Evolutionary conservation across 2,113 vertebrate genomes (phyloP).

Genomic region (Cricetomys ansorgei): DNA sequence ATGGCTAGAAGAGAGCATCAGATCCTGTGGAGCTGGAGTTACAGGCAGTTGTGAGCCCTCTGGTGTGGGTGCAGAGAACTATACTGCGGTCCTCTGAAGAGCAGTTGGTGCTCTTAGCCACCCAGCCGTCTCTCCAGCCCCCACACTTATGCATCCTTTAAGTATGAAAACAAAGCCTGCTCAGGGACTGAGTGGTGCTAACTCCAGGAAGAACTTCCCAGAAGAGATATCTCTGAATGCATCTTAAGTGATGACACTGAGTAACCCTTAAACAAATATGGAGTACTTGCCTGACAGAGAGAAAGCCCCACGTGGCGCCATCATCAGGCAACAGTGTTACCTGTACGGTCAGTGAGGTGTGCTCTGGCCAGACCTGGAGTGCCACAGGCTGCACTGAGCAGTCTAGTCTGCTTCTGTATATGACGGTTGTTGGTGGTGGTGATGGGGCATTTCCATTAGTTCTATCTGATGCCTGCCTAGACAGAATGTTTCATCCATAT

Average conservation of each 20-base stretch:
- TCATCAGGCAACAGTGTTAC: neutral
- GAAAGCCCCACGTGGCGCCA: neutral
- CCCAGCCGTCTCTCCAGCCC: no score
- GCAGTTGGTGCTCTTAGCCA: neutral
- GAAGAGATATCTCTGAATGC: neutral
- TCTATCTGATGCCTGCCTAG: neutral
- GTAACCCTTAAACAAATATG: neutral
- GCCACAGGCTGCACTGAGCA: neutral
- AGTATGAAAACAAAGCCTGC: neutral
- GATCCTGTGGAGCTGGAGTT: neutral
- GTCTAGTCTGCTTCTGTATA: neutral
- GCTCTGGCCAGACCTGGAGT: neutral
- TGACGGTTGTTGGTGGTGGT: accelerated
- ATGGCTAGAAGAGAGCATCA: neutral
- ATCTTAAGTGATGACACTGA: neutral
- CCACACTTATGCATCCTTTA: neutral
- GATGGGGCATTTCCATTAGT: neutral
- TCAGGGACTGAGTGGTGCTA: neutral
- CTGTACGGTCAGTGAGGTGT: accelerated
- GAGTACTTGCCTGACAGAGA: neutral
- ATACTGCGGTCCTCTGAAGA: neutral
- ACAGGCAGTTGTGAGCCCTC: neutral
- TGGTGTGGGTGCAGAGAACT: neutral
- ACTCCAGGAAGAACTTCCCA: neutral
- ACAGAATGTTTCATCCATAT: neutral